phyloP scores from a whole-genome alignment of 2,113 vertebrate genomes.

The Xerus inauris region DNA sequence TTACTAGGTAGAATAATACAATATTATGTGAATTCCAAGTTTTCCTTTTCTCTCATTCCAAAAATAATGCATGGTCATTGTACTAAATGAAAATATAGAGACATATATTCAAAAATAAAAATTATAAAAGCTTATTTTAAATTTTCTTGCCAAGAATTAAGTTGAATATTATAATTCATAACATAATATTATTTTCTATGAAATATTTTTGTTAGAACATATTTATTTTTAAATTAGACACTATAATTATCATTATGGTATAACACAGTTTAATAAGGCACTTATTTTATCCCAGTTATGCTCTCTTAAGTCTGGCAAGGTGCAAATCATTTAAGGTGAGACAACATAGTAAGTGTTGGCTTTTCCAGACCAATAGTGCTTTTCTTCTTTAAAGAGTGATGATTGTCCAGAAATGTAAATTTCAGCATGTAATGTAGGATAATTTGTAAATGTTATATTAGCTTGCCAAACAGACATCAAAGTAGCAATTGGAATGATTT shows the following conservation, averaged over 20 bases:
- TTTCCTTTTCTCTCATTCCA: not conserved
- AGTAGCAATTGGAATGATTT: not conserved
- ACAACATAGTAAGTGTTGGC: not conserved
- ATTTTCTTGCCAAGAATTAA: not conserved
- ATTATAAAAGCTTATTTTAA: not conserved
- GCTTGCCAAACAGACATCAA: not conserved
- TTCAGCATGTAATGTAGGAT: not conserved
- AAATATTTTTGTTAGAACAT: not conserved
- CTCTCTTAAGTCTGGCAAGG: not conserved
- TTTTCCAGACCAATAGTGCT: not conserved
- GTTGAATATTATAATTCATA: not conserved
- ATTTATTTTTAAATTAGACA: constrained; percentile 1
- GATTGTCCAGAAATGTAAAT: not conserved
- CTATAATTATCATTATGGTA: not conserved
- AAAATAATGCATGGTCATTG: not conserved
- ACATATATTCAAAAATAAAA: not conserved
- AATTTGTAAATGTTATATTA: constrained; percentile 1
- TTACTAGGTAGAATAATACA: not conserved
- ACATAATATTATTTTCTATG: not conserved
- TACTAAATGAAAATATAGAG: not conserved
- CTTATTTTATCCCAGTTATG: not conserved
- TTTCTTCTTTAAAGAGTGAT: not conserved
- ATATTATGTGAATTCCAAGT: not conserved
- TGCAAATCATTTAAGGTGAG: not conserved
- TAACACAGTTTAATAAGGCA: not conserved